A percentile compares a stretch with the other conserved stretches of the same genome.
Evolutionary conservation across 2,888 invertebrate species (phyloP).

Genomic region (Biston betularia): DNA sequence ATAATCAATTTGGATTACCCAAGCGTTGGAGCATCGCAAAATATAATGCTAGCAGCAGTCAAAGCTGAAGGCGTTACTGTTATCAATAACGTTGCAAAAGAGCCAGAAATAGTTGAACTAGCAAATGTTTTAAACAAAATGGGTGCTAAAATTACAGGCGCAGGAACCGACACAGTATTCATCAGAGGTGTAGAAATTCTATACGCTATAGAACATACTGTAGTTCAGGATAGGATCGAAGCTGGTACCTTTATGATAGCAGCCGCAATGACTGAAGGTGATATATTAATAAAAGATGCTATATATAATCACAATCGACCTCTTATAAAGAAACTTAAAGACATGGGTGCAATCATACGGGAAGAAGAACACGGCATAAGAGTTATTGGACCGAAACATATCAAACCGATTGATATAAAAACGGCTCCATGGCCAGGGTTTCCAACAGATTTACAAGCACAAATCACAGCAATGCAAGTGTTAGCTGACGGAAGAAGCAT

Average conservation of each 20-base stretch:
- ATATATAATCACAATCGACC: constrained; percentile 12
- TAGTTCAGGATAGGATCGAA: constrained; percentile 39
- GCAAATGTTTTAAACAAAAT: constrained; percentile 36
- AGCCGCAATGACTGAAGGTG: constrained; percentile 38
- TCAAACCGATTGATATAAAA: constrained; percentile 25
- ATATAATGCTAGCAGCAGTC: constrained; percentile 39
- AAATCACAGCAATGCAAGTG: constrained; percentile 23
- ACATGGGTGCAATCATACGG: constrained; percentile 26
- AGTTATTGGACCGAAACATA: constrained; percentile 26
- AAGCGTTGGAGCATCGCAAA: constrained; percentile 41
- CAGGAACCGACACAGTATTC: constrained; percentile 25
- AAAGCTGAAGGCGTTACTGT: constrained; percentile 36
- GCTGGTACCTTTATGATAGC: constrained; percentile 44
- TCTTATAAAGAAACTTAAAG: constrained; percentile 25
- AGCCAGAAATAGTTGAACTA: constrained; percentile 40
- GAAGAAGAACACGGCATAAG: constrained; percentile 31
- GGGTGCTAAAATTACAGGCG: constrained; percentile 38
- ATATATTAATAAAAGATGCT: constrained; percentile 31
- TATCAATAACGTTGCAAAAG: constrained; percentile 37
- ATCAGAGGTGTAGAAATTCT: constrained; percentile 31
- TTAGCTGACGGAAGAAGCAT: constrained; percentile 27
- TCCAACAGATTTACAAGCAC: constrained; percentile 39
- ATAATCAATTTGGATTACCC: constrained; percentile 28
- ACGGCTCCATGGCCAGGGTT: constrained; percentile 34
- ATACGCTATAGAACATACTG: constrained; percentile 21